Percentiles rank a stretch among this genome's conserved stretches.
These are phyloP conservation scores for Actinemys pallida DNA, from an alignment of 2,113 vertebrate genomes.

Conservation along the genomic window DNA sequence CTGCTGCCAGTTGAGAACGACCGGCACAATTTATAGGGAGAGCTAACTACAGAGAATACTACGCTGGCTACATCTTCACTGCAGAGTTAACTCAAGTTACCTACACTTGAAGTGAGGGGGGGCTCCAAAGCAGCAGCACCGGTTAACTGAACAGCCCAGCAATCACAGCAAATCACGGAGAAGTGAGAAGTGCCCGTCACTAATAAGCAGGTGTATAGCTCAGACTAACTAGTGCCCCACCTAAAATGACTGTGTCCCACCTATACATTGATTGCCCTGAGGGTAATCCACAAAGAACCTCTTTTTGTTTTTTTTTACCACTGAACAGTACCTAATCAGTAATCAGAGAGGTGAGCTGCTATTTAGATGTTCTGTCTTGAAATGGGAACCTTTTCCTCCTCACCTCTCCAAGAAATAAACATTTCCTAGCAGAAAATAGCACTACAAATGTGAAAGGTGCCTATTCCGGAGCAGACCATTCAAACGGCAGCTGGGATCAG, in stretches of 20 bases:
- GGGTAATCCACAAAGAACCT: background rate
- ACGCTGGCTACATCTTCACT: accelerated
- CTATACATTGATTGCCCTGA: background rate
- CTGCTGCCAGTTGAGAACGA: background rate
- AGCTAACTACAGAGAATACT: background rate
- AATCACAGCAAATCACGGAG: accelerated
- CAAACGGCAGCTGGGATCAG: background rate
- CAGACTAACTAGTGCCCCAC: background rate
- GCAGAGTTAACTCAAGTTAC: background rate
- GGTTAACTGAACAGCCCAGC: background rate
- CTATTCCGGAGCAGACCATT: background rate
- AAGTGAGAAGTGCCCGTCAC: background rate
- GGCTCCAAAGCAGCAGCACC: background rate
- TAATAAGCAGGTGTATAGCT: background rate
- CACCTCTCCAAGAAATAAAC: background rate
- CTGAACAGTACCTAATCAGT: background rate
- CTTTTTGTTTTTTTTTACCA: background rate
- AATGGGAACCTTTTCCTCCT: background rate
- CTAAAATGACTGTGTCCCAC: background rate
- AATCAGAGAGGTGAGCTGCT: background rate
- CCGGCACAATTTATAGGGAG: background rate
- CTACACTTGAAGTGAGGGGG: background rate
- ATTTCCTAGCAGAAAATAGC: background rate
- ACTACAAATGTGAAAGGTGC: background rate
- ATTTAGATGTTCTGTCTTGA: background rate